Evolutionary conservation across 1,140 invertebrate genomes (phyloP).

Genomic region (Himalopsyche phryganea): DNA sequence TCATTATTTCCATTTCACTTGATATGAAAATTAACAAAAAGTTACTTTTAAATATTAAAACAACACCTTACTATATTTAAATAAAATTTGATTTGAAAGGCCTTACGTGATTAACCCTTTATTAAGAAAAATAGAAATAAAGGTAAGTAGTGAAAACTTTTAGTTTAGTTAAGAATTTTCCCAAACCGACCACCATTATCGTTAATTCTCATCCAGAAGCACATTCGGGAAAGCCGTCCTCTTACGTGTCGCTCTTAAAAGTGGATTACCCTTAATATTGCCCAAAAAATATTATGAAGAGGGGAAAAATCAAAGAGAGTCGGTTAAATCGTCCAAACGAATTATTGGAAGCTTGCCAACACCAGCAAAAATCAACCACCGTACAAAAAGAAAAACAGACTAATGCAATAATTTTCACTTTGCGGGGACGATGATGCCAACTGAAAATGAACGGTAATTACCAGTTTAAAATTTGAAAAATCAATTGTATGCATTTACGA

Average conservation of each 20-base stretch:
- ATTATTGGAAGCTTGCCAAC: constrained; percentile 27
- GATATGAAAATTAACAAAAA: too few relatives aligned
- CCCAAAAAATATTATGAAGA: constrained; percentile 24
- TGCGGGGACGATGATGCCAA: background rate
- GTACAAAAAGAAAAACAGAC: background rate
- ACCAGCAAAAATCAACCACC: background rate
- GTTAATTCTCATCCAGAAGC: constrained; percentile 32
- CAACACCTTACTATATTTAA: too few relatives aligned
- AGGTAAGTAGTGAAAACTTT: constrained; percentile 28
- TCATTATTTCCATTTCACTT: too few relatives aligned
- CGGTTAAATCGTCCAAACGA: constrained; percentile 27
- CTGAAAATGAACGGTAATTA: constrained; percentile 2
- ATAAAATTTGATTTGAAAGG: too few relatives aligned
- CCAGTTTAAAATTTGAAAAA: background rate
- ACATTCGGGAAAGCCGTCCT: constrained; percentile 28
- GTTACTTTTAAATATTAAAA: too few relatives aligned
- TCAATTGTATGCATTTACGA: too few relatives aligned
- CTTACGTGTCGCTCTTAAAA: constrained; percentile 33
- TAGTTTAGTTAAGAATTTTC: constrained; percentile 29
- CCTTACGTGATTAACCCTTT: too few relatives aligned
- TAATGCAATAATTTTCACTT: background rate
- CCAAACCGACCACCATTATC: constrained; percentile 31
- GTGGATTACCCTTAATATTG: constrained; percentile 30
- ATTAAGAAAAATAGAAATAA: too few relatives aligned
- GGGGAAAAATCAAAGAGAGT: constrained; percentile 28